phyloP scores from a whole-genome alignment of 2,113 vertebrate genomes.

The Cettia cetti region DNA sequence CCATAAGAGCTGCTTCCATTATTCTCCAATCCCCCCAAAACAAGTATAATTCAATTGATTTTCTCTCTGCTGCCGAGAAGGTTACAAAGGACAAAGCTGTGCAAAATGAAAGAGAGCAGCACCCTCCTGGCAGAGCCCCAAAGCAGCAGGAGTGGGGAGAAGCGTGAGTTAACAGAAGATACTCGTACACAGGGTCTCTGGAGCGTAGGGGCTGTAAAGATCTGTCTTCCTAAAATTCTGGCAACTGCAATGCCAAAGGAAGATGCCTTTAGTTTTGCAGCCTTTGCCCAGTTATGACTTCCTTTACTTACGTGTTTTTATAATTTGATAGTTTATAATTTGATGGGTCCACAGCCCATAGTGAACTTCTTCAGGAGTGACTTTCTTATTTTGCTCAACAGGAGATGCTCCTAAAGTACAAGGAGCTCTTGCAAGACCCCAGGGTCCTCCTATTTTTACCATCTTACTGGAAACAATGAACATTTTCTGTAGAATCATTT shows the following conservation, averaged over 20 bases:
- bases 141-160: neutral
- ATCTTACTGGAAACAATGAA: neutral
- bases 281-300: neutral
- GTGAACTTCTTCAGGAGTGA: neutral
- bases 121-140: neutral
- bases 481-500: neutral
- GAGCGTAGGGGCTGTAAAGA: neutral
- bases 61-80: neutral
- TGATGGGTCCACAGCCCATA: neutral
- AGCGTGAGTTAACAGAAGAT: neutral
- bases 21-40: constrained; percentile 30
- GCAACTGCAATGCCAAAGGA: neutral
- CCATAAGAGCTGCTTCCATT: constrained; percentile 30
- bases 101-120: neutral
- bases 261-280: neutral
- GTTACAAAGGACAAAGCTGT: neutral
- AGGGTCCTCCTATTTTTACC: neutral
- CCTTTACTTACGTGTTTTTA: neutral
- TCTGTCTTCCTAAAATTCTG: neutral
- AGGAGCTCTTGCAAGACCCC: neutral
- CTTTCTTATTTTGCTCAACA: neutral
- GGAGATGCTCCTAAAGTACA: neutral
- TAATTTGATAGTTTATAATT: neutral
- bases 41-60: constrained; percentile 26
- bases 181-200: neutral